phyloP scores from a whole-genome alignment of 2,113 vertebrate genomes.

The Sinocyclocheilus anshuiensis region DNA sequence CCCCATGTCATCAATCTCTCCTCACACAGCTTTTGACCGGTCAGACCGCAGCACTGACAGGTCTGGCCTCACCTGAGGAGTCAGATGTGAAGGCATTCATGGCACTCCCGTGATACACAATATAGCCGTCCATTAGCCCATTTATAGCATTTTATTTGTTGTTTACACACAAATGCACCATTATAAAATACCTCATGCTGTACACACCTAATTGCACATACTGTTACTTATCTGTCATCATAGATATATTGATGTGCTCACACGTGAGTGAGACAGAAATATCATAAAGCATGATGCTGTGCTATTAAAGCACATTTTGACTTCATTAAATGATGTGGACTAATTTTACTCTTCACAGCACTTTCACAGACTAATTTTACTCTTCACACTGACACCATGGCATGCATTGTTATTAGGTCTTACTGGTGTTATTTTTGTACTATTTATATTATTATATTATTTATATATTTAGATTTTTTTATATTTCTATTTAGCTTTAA shows the following conservation, averaged over 20 bases:
- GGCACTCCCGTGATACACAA: background rate
- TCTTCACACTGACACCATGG: background rate
- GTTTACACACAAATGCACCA: background rate
- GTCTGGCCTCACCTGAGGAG: constrained; percentile 35
- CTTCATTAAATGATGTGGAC: background rate
- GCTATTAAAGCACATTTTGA: background rate
- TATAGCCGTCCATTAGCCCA: background rate
- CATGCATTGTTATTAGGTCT: background rate
- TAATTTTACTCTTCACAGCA: background rate
- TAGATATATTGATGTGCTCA: background rate
- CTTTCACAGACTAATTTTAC: background rate
- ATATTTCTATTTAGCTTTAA: no score
- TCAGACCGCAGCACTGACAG: constrained; percentile 38
- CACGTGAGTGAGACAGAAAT: background rate
- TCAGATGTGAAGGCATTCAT: constrained; percentile 26
- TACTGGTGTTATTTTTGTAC: background rate
- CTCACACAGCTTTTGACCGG: constrained; percentile 30
- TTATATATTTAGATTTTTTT: no score
- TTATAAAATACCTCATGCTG: background rate
- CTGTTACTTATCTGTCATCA: constrained; percentile 2
- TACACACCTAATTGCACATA: background rate
- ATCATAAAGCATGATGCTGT: background rate
- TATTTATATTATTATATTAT: background rate
- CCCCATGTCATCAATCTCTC: constrained; percentile 44
- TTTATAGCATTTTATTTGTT: constrained; percentile 3